Percentiles rank a stretch among this genome's conserved stretches.
phyloP scores from a whole-genome alignment of 1,140 invertebrate species.

The Cotesia vestalis region DNA sequence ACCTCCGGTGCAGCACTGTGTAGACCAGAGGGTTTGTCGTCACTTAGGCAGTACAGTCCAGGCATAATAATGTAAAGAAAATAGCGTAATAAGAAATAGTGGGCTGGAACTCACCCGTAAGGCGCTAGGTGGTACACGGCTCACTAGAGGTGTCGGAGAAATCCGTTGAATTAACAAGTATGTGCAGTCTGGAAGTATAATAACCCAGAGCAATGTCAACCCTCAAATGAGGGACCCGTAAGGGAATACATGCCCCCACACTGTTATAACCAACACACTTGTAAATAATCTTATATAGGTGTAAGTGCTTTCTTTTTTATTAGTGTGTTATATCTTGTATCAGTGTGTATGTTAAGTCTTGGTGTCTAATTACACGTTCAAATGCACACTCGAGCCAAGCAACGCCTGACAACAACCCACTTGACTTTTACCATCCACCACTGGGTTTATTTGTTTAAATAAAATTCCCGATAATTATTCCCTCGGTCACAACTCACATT shows the following conservation, averaged over 20 bases:
- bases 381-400: conserved; percentile 32
- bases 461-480: not conserved
- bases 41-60: not conserved
- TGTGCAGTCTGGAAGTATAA: conserved; percentile 2
- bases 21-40: no score
- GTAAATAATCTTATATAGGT: no score
- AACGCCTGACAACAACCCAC: conserved; percentile 39
- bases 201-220: conserved; percentile 34
- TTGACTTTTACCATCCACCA: conserved; percentile 23
- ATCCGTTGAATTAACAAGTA: conserved; percentile 8
- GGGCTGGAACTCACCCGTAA: conserved; percentile 31
- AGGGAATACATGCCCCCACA: conserved; percentile 28
- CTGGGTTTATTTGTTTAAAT: conserved; percentile 5
- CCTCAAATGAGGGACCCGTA: conserved; percentile 36
- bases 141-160: conserved; percentile 9
- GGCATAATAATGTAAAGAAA: not conserved
- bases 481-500: no score
- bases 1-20: no score
- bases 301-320: no score
- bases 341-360: conserved; percentile 12
- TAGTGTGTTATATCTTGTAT: not conserved
- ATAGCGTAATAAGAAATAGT: conserved; percentile 6
- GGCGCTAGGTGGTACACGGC: conserved; percentile 35
- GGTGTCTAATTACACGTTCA: conserved; percentile 29
- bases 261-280: not conserved